Evolutionary conservation across 2,113 vertebrate genomes (phyloP), one percentile per base, ranked within the genome.

Genomic region (Murina feae): DNA sequence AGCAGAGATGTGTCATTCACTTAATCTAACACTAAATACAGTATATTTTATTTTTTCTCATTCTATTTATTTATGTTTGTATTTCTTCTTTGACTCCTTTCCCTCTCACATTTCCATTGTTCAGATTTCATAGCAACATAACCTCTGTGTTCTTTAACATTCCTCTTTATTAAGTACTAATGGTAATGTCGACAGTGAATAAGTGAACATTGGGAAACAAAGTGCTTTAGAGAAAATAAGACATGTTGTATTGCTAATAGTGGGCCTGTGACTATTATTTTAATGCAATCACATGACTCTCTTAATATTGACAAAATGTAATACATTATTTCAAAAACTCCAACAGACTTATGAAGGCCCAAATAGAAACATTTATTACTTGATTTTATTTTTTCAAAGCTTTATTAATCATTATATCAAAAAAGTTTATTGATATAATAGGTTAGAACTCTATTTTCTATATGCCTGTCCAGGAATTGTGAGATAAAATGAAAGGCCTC

Each of bases 401-500:
- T 80, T 21, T 44, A 65, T 83, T 60, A 9, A 76, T 81, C 60
- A 0, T 69, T 85, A 74, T 78, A 44, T n/a, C 20, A n/a, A 47
- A 30, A 4, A 68, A 58, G 3, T 55, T 35, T 74, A 4, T 60
- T 71, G 35, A 60, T 63, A 1, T 32, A 30, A 51, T 17, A 89
- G 0, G 6, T 9, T n/a, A 72, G 32, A 18, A 39, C 4, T 39
- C 4, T 17, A 1, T 63, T 81, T 89, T 88, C 53, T 63, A 20
- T 51, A 16, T 65, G 6, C 1, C 39, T 89, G 14, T 21, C 35
- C 86, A 86, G 11, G 58, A 49, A 18, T 39, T 86, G 28, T 91
- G 55, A 92, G 93, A 69, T 86, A 79, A 72, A 75, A 84, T 69
- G 66, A 76, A 92, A 65, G 20, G 21, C 10, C 12, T 44, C 39